Base-by-base conservation (phyloP, 1,140 invertebrate genomes). In the Nephotettix cincticeps region DNA sequence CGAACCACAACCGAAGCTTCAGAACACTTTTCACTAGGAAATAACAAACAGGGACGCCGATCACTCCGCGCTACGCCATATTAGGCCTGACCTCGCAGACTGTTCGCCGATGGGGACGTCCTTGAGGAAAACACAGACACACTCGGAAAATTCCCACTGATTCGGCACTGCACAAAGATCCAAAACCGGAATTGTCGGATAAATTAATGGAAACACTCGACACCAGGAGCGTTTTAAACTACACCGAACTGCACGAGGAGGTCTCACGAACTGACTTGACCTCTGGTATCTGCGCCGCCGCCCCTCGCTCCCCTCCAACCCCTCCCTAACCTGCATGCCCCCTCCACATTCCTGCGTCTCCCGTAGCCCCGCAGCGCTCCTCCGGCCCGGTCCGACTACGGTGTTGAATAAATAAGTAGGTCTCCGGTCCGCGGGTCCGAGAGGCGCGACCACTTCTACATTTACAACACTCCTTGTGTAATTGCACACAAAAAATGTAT, bases 181-280 rank as follows among this genome's bases (percentile, higher is more conserved):
- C 21, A 29, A 25, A 61, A 21, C 6, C 6, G 25, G 28, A 61
- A 61, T 4, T 21, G 6, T 9, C 21, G 21, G 32, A 36, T 4
- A 9, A 4, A 29, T 21, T 27, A 4, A 4, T 2, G 47, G 21
- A 51, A 51, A 51, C 47, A 51, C 47, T 51, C 6, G 4, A 9
- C 47, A 19, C 47, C 4, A 21, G 3, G 21, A 9, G 17, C 36
- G 6, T 6, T 9, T 17, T 9, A 40, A 19, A 17, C 47, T 21
- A n/a, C 14, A 6, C 3, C 47, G 21, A 21, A 19, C 21, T 28
- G 6, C 23, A 21, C 14, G 9, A n/a, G 23, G 6, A 23, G 6
- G 23, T 11, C 56, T 61, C 56, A 27, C 56, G 56, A 61, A 61
- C 56, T 61, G 56, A 61, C 56, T 61, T 61, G 56, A 61, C 56